Base-by-base conservation (phyloP, 2,797 vertebrate species). In the Rhynchonycteris naso region DNA sequence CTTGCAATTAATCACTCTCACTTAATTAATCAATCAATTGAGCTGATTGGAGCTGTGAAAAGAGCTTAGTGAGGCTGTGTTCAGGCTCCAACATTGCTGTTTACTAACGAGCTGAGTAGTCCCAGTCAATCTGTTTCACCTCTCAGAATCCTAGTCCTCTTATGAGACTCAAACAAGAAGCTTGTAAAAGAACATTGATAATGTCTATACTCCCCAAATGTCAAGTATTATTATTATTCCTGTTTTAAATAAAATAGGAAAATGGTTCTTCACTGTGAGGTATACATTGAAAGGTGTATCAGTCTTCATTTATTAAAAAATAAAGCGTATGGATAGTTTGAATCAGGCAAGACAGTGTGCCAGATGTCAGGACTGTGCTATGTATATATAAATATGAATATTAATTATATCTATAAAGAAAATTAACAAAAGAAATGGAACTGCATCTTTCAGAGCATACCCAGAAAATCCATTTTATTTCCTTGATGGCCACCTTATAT, bases 1-100 rank as follows among this genome's bases (percentile, higher is more conserved):
- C 91, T 96, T 80, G 61, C 69, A 91, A 84, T 95, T 96, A 96
- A 95, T 95, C 87, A 80, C 35, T 92, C 79, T 92, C 85, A 90
- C 76, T 95, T 84, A 95, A 93, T 95, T 93, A 95, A 96, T 93
- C 78, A 90, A 95, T 94, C 86, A 86, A 58, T 75, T 91, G 96
- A 91, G 63, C 83, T 83, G 80, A 91, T 89, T 63, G 58, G 54
- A 76, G 35, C 56, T 47, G 6, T 83, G 87, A 83, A 93, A 90
- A 78, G 84, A 88, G 75, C 68, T 61, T n/a, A 86, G 81, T 47
- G 54, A 86, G 74, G 30, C 66, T 71, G 59, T 50, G 63, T 93
- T 94, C 56, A 65, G 47, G 75, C 82, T 90, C 47, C 0, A 2
- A 33, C 26, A 12, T 52, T 66, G 61, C 72, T 92, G 63, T 92